Percentiles rank a stretch among this genome's conserved stretches.
phyloP scores from a whole-genome alignment of 1,140 invertebrate genomes.

The Lysiphlebus fabarum region DNA sequence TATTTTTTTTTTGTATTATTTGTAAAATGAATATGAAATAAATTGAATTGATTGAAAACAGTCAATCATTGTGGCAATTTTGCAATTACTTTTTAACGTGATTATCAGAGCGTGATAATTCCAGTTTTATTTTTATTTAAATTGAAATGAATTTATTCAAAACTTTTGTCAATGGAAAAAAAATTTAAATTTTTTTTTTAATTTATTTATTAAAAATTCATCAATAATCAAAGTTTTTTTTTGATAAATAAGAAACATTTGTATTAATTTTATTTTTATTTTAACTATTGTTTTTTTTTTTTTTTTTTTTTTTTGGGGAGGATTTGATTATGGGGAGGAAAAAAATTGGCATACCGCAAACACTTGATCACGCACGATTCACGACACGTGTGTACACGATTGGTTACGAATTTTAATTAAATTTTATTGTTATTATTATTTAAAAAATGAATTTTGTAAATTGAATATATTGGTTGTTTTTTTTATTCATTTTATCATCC shows the following conservation, averaged over 20 bases:
- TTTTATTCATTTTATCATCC: too few species aligned
- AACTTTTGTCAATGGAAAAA: not conserved
- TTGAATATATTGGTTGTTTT: too few species aligned
- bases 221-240: not conserved
- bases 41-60: not conserved
- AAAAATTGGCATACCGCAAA: slow-evolving; percentile 13
- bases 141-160: not conserved
- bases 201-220: not conserved
- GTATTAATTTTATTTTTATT: too few species aligned
- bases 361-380: slow-evolving; percentile 22
- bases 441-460: too few species aligned
- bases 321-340: not conserved
- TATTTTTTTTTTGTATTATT: not conserved
- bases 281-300: too few species aligned
- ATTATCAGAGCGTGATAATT: slow-evolving; percentile 24
- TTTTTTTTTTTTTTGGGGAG: too few species aligned
- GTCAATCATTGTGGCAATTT: slow-evolving; percentile 12
- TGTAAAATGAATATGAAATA: slow-evolving; percentile 3
- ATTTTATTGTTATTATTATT: too few species aligned
- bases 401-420: not conserved
- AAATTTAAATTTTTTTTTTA: slow-evolving; percentile 2
- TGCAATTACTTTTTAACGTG: slow-evolving; percentile 1
- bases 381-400: slow-evolving; percentile 17
- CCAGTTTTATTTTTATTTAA: slow-evolving; percentile 7
- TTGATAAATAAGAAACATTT: too few species aligned